phyloP scores from a whole-genome alignment of 1,140 invertebrate species.

The Meloidogyne floridensis region DNA sequence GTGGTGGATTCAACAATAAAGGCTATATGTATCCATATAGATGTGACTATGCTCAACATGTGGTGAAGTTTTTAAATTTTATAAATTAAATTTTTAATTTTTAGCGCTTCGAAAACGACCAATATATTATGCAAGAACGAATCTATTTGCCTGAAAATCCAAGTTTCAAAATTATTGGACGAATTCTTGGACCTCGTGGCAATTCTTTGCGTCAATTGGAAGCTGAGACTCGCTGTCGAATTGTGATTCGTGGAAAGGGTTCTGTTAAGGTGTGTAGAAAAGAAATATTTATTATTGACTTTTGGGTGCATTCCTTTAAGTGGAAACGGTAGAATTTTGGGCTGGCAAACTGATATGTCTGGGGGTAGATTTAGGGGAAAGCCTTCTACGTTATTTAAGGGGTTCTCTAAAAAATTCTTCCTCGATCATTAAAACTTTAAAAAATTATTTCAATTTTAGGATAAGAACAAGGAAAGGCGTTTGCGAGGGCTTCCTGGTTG shows the following conservation, averaged over 20 bases:
- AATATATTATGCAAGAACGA: neutral
- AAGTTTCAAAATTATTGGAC: slow-evolving; percentile 92
- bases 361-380: neutral
- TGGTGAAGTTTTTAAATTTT: neutral
- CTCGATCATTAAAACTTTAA: neutral
- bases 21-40: neutral
- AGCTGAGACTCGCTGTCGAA: slow-evolving; percentile 98
- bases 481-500: slow-evolving; percentile 89
- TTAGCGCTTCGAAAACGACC: neutral
- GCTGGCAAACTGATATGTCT: neutral
- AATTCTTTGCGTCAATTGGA: slow-evolving; percentile 99
- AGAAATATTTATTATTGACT: neutral
- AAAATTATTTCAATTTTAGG: slow-evolving; percentile 13
- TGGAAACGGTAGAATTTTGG: neutral
- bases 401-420: too few species aligned
- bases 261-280: slow-evolving; percentile 73
- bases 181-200: slow-evolving; percentile 93
- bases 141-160: slow-evolving; percentile 5
- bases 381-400: too few species aligned
- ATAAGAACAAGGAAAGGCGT: slow-evolving; percentile 29
- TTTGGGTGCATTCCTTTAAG: too few species aligned
- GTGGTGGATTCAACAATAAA: neutral
- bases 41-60: slow-evolving; percentile 1
- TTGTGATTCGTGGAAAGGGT: slow-evolving; percentile 97
- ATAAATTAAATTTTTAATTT: neutral